These are phyloP conservation scores for Ptychochromis oligacanthus DNA, from an alignment of 2,113 vertebrate genomes.

Conservation along the genomic window DNA sequence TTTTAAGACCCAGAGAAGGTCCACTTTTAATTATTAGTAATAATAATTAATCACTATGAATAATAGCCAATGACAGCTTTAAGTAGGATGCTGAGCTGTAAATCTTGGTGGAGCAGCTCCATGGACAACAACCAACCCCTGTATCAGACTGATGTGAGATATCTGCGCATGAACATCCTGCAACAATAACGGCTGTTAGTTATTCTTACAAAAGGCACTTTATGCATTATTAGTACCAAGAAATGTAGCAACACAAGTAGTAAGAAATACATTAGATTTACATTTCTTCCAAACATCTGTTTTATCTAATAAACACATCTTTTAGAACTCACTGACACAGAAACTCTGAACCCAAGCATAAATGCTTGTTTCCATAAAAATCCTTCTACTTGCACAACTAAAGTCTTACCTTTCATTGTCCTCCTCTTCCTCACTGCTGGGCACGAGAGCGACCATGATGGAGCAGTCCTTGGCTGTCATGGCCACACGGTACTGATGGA, in stretches of 20 bases:
- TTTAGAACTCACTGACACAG: not conserved
- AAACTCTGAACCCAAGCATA: not conserved
- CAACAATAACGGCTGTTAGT: not conserved
- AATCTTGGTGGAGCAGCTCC: no score
- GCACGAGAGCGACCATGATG: slow-evolving; percentile 92
- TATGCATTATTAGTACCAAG: not conserved
- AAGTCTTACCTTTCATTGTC: slow-evolving; percentile 86
- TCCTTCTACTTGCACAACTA: not conserved
- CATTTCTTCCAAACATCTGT: not conserved
- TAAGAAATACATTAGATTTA: no score
- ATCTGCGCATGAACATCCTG: not conserved
- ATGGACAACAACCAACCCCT: not conserved
- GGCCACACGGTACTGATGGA: slow-evolving; percentile 94
- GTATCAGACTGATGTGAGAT: not conserved
- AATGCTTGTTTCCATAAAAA: not conserved
- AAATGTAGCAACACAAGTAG: not conserved
- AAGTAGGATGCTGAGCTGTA: not conserved
- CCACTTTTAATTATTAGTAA: no score
- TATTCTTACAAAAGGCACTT: not conserved
- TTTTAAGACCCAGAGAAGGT: no score
- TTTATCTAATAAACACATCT: no score
- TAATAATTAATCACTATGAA: no score
- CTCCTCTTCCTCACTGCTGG: slow-evolving; percentile 86
- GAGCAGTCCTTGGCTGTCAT: slow-evolving; percentile 99
- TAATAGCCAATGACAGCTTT: no score